phyloP scores from a whole-genome alignment of 2,888 invertebrate species.

The Lepidocyrtoides sp. region DNA sequence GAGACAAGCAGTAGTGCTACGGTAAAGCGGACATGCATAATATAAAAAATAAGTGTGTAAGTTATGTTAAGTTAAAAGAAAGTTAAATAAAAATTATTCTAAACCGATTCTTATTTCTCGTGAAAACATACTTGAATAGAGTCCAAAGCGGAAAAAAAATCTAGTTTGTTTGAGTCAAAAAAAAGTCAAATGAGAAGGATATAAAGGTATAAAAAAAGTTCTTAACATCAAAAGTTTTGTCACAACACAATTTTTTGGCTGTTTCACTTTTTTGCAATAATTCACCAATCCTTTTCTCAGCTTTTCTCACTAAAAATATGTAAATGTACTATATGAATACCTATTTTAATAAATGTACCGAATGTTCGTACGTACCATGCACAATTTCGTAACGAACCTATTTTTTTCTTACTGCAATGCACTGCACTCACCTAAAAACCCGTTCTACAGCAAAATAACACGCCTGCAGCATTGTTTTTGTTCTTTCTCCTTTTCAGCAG shows the following conservation, averaged over 20 bases:
- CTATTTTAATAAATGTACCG: background rate
- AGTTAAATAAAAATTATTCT: constrained; percentile 23
- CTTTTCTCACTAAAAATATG: constrained; percentile 12
- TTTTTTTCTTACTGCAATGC: constrained; percentile 10
- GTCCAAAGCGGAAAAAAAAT: background rate
- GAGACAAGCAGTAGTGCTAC: constrained; percentile 4
- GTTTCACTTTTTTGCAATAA: constrained; percentile 1
- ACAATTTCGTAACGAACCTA: background rate
- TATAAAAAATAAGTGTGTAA: constrained; percentile 1
- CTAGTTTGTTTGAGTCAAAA: background rate
- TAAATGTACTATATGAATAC: background rate
- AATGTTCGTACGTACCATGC: background rate
- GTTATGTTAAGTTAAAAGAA: background rate
- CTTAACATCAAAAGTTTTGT: background rate
- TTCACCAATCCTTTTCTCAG: constrained; percentile 14
- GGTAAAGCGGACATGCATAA: background rate
- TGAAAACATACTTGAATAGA: background rate
- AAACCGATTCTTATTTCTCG: background rate
- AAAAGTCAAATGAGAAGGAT: background rate
- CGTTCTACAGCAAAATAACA: constrained; percentile 21
- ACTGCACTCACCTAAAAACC: background rate
- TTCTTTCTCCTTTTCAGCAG: constrained; percentile 4
- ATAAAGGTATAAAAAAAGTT: constrained; percentile 9
- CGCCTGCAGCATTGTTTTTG: background rate
- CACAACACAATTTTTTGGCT: background rate